phyloP scores from a whole-genome alignment of 2,888 invertebrate species.

The Trissonchulus sp. region DNA sequence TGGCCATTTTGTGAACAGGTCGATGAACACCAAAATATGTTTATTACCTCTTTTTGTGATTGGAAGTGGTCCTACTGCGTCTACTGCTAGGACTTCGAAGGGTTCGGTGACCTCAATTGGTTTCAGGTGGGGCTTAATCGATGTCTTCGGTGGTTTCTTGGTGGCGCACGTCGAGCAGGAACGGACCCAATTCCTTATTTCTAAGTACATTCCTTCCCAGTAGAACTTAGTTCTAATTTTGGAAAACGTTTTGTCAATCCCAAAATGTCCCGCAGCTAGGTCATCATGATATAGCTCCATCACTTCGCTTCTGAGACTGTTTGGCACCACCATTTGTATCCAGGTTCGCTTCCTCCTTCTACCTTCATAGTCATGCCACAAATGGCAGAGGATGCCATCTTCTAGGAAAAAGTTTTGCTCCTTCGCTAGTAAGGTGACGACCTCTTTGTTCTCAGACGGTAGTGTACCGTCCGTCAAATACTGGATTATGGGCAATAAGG shows the following conservation, averaged over 20 bases:
- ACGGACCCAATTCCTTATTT: constrained; percentile 29
- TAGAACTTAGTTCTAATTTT: constrained; percentile 32
- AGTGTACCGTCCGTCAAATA: background rate
- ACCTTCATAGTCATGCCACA: background rate
- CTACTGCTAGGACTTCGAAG: background rate
- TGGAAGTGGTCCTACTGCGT: constrained; percentile 37
- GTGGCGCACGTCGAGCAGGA: constrained; percentile 31
- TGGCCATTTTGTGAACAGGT: constrained; percentile 37
- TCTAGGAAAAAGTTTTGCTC: background rate
- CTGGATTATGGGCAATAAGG: background rate
- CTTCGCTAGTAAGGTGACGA: background rate
- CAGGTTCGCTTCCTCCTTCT: background rate
- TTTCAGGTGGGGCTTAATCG: background rate
- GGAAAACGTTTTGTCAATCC: constrained; percentile 34
- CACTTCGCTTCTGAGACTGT: background rate
- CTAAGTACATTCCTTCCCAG: constrained; percentile 35
- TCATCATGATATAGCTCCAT: constrained; percentile 27
- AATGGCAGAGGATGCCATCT: background rate
- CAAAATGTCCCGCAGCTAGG: constrained; percentile 37
- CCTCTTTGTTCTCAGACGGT: background rate
- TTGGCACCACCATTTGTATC: constrained; percentile 16
- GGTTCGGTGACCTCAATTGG: constrained; percentile 3
- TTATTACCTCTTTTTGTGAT: constrained; percentile 33
- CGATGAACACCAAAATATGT: constrained; percentile 37
- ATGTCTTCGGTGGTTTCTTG: constrained; percentile 12